These are phyloP conservation scores for Grapholita molesta DNA, from an alignment of 1,140 invertebrate species.

Conservation along the genomic window DNA sequence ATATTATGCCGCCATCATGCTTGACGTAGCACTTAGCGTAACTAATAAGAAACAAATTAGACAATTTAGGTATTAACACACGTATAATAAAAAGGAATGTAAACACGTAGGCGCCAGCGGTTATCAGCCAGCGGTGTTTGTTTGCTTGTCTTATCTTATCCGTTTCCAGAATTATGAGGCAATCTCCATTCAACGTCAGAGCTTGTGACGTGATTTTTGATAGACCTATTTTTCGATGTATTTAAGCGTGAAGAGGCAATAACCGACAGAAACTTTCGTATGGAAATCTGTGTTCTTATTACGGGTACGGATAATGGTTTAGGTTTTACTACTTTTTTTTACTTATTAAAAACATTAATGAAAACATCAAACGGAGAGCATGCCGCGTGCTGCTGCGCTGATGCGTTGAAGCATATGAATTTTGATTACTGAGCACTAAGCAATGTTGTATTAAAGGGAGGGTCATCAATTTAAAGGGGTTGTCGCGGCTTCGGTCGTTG, in stretches of 20 bases:
- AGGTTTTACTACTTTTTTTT: neutral
- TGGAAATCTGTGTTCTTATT: too few species aligned
- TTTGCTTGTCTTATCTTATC: constrained; percentile 55
- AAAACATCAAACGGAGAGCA: neutral
- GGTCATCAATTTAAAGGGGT: constrained; percentile 44
- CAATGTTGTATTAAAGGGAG: constrained; percentile 31
- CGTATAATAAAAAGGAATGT: constrained; percentile 31
- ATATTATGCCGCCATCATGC: too few species aligned
- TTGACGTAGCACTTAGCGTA: too few species aligned
- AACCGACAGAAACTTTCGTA: too few species aligned
- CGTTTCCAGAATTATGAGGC: constrained; percentile 43
- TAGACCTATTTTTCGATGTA: neutral
- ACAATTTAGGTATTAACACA: constrained; percentile 20
- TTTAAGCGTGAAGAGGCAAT: neutral
- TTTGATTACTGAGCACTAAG: neutral
- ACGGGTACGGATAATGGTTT: too few species aligned
- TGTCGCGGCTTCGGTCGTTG: constrained; percentile 42
- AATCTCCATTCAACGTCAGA: constrained; percentile 35
- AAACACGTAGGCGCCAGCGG: constrained; percentile 43
- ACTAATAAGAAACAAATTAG: constrained; percentile 1
- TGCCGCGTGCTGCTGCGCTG: neutral
- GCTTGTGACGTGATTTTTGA: constrained; percentile 11
- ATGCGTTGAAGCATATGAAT: neutral
- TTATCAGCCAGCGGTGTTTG: constrained; percentile 51
- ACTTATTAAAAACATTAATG: neutral